These are phyloP conservation scores for Xenopus borealis DNA, from an alignment of 2,113 vertebrate genomes.

Conservation along the genomic window DNA sequence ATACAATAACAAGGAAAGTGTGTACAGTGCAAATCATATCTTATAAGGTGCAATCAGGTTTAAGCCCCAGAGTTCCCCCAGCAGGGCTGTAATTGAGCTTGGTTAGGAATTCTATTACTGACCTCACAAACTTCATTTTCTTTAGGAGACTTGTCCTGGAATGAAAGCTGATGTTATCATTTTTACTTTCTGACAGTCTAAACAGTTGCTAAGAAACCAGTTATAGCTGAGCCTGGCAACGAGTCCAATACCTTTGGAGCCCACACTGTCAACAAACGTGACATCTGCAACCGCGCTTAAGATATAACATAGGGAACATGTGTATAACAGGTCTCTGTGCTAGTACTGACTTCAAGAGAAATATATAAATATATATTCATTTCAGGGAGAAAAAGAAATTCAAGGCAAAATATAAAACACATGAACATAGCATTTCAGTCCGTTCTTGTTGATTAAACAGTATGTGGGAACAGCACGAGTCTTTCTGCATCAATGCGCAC, in stretches of 20 bases:
- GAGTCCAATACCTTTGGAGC: not conserved
- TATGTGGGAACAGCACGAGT: no score
- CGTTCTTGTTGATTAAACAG: no score
- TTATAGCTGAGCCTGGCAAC: not conserved
- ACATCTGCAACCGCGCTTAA: no score
- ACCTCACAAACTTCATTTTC: not conserved
- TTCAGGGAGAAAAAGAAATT: not conserved
- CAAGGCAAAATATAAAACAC: not conserved
- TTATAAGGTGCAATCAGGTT: constrained; percentile 10
- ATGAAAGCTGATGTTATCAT: not conserved
- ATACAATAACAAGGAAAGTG: not conserved
- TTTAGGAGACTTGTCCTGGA: not conserved
- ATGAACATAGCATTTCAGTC: not conserved
- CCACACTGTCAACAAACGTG: not conserved
- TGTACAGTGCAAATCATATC: constrained; percentile 14
- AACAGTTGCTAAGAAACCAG: constrained; percentile 3
- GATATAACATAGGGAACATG: no score
- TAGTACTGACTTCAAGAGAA: no score
- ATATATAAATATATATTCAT: no score
- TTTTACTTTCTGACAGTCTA: not conserved
- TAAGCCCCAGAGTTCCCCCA: constrained; percentile 13
- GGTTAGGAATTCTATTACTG: not conserved
- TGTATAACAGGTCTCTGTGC: no score
- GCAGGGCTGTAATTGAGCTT: constrained; percentile 4
- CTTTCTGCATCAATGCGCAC: no score